Conservation (phyloP, 2,888 invertebrate species). For the Dryobotodes eremita region DNA sequence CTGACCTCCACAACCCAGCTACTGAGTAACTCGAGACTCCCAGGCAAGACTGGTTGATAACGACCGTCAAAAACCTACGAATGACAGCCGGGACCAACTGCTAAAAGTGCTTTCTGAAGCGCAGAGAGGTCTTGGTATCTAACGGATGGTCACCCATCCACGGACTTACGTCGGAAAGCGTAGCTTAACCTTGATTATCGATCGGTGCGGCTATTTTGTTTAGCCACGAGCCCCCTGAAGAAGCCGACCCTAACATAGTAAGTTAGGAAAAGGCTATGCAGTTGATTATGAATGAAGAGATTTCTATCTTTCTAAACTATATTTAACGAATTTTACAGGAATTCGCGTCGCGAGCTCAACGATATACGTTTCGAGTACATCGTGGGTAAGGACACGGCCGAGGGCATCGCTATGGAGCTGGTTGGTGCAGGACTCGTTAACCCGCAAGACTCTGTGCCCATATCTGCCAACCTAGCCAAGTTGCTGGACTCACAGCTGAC, state of each 20-base stretch:
- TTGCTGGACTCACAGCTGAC: conserved; percentile 72
- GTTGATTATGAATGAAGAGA: background rate
- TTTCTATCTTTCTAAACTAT: background rate
- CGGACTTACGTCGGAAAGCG: no score
- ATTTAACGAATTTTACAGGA: conserved; percentile 88
- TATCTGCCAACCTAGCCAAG: conserved; percentile 78
- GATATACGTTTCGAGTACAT: conserved; percentile 99
- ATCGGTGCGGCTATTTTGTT: background rate
- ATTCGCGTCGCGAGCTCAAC: conserved; percentile 97
- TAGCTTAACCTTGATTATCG: no score
- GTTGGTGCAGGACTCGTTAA: conserved; percentile 99
- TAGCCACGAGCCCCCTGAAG: background rate
- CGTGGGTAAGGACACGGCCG: conserved; percentile 96
- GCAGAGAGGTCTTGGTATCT: background rate
- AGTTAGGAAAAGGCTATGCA: background rate
- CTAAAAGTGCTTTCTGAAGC: background rate
- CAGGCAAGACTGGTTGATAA: background rate
- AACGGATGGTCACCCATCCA: background rate
- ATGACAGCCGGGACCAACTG: background rate
- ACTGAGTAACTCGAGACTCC: background rate
- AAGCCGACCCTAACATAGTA: background rate
- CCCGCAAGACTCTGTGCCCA: conserved; percentile 85
- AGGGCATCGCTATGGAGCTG: conserved; percentile 98
- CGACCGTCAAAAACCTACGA: background rate
- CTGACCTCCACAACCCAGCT: background rate